Conservation (phyloP, 2,797 vertebrate genomes). For the Siniperca undulata region DNA sequence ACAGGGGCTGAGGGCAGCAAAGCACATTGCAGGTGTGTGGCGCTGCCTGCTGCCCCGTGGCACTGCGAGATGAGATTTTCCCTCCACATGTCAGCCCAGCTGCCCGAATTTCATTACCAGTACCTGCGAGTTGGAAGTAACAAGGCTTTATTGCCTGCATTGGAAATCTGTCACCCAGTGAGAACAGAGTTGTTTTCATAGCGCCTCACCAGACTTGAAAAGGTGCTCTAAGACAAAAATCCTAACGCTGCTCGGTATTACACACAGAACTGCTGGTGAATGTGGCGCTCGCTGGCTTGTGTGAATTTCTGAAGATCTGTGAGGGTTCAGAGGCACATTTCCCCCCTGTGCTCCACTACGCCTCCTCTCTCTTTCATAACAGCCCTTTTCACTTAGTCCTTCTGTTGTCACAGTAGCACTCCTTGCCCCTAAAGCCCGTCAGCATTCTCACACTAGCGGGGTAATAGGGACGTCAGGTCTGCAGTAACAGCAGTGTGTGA, state of each 20-base stretch:
- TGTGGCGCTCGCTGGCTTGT: conserved; percentile 9
- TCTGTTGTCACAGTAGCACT: conserved; percentile 57
- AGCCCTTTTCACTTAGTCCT: conserved; percentile 51
- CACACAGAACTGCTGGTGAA: conserved; percentile 18
- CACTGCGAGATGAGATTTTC: conserved; percentile 70
- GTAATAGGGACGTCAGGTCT: conserved; percentile 60
- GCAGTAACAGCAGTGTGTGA: conserved; percentile 51
- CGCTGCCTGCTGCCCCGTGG: conserved; percentile 54
- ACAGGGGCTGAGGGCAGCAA: conserved; percentile 40
- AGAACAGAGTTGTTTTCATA: conserved; percentile 58
- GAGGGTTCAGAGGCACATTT: conserved; percentile 16
- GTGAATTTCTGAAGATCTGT: conserved; percentile 26
- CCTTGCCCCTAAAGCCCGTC: conserved; percentile 46
- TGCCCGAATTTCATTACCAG: conserved; percentile 67
- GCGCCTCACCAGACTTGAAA: conserved; percentile 30
- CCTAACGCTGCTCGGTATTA: not conserved
- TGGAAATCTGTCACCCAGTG: conserved; percentile 60
- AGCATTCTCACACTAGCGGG: conserved; percentile 37
- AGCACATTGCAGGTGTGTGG: conserved; percentile 62
- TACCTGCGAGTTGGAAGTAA: conserved; percentile 66
- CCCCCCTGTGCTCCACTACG: not conserved
- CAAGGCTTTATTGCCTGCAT: conserved; percentile 63
- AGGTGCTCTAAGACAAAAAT: conserved; percentile 37
- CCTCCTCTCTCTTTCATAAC: conserved; percentile 45
- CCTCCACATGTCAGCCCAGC: conserved; percentile 45